Base-by-base conservation (phyloP, 2,888 invertebrate genomes). In the Pachydiplax longipennis region DNA sequence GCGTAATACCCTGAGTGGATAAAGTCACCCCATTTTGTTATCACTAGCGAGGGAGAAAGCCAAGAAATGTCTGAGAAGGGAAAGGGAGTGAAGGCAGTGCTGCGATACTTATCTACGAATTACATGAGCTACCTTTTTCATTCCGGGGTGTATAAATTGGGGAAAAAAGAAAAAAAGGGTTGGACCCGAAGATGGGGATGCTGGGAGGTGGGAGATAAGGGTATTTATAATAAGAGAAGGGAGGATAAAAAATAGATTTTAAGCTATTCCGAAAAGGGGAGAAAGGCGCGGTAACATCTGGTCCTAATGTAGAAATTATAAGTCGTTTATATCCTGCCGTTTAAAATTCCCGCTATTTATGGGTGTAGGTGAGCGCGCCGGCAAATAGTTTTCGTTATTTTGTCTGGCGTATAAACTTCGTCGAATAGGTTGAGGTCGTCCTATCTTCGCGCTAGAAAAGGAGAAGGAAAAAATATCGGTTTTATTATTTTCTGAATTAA, bases 291-390 rank as follows among this genome's bases (percentile, higher is more conserved):
- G 87, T 58, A 87, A 87, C 87, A 87, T 87, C 87, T 87, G 87
- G 61, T 87, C 37, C 61, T 87, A 87, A 87, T 87, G 58, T 87
- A 87, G 58, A 87, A 87, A 87, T 87, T 87, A 87, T 87, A 61
- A 61, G 87, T 61, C 87, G 87, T 61, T 61, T 87, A 61, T 87
- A 37, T 61, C 37, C 61, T 87, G 58, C 37, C 73, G 13, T 73
- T 73, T 73, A 73, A 73, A 31, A 31, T 73, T 73, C 73, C 73
- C 13, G 73, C 25, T 31, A 53, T 31, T 25, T 73, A 25, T 31
- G 73, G 13, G 2, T 0, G 73, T 31, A 31, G 25, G 10, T 65
- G 25, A 10, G 31, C 31, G 31, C 73, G 73, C n/a, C 10, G 13
- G 65, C 31, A 73, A 73, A 73, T 25, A 73, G 73, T 73, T 73